Evolutionary conservation across 2,888 invertebrate species (phyloP), one percentile per base, ranked within the genome.

Genomic region (Bimastos eiseni): DNA sequence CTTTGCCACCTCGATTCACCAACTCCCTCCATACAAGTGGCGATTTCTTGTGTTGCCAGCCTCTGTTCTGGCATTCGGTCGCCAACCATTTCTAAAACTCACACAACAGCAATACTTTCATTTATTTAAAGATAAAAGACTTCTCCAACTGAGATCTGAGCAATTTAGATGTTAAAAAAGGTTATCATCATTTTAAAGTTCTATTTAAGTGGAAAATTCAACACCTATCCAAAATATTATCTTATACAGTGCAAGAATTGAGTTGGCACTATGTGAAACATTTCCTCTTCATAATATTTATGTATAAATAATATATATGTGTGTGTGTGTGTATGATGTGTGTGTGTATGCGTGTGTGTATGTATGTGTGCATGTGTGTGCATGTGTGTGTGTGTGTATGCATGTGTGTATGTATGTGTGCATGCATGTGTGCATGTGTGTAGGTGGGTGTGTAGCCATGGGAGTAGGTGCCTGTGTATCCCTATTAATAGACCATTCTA

Each of bases 21-120:
- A 95, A 92, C 92, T 95, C 95, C 83, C 95, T 92, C 95, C 95
- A 95, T 13, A 95, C 93, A 33, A 95, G 92, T 0, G 95, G 95
- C 2, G 95, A 95, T 91, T 93, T 93, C 1, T 91, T 91, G 92
- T 95, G 94, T 2, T 92, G 91, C 95, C 95, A 95, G 24, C 94
- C 94, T 90, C 94, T 93, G 86, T 93, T 92, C 30, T 92, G 90
- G 90, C 95, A 95, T 3, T 93, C 93, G 70, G 93, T 90, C 17
- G 92, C 90, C 83, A 95, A 92, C 95, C 95, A 95, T 49, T 91
- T 91, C 94, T 94, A 49, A n/a, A 90, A 90, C 33, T 19, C 36
- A 89, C 83, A 89, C 13, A 34, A 30, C 21, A 33, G 90, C 90
- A n/a, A n/a, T 70, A 70, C 11, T 70, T n/a, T 70, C 11, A n/a